Evolutionary conservation across 2,888 invertebrate genomes (phyloP).

Genomic region (Zygothrica quintamaculata): DNA sequence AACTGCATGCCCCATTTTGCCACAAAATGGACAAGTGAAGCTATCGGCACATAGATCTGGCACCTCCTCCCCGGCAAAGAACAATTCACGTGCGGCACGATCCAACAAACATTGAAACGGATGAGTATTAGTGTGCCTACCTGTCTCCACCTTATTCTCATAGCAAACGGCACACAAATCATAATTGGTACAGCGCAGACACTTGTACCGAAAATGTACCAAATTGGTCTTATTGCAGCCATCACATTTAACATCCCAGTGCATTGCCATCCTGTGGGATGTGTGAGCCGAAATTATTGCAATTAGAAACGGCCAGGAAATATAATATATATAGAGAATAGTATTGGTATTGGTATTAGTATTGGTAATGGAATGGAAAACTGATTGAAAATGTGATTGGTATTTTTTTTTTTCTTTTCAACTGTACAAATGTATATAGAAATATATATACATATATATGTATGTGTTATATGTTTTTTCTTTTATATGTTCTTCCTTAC

Average conservation of each 20-base stretch:
- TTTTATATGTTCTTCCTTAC: too few relatives aligned
- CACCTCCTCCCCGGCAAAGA: constrained; percentile 46
- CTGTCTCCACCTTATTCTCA: constrained; percentile 27
- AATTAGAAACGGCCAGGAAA: too few relatives aligned
- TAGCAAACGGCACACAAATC: constrained; percentile 53
- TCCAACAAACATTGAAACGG: constrained; percentile 63
- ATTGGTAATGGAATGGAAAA: too few relatives aligned
- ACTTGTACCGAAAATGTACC: constrained; percentile 48
- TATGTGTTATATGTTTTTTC: too few relatives aligned
- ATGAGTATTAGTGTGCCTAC: constrained; percentile 34
- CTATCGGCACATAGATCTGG: constrained; percentile 54
- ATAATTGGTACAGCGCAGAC: constrained; percentile 52
- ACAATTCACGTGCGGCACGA: constrained; percentile 30
- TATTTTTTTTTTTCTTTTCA: too few relatives aligned
- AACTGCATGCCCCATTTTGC: constrained; percentile 33
- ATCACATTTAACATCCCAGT: constrained; percentile 42
- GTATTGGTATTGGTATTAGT: too few relatives aligned
- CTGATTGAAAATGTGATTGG: too few relatives aligned
- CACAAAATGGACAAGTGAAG: constrained; percentile 59
- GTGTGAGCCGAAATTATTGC: too few relatives aligned
- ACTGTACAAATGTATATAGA: too few relatives aligned
- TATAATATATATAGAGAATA: too few relatives aligned
- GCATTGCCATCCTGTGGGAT: constrained; percentile 26
- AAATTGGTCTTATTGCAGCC: constrained; percentile 37
- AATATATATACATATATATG: too few relatives aligned